phyloP scores from a whole-genome alignment of 2,888 invertebrate genomes.

The Sarcophaga variegata region DNA sequence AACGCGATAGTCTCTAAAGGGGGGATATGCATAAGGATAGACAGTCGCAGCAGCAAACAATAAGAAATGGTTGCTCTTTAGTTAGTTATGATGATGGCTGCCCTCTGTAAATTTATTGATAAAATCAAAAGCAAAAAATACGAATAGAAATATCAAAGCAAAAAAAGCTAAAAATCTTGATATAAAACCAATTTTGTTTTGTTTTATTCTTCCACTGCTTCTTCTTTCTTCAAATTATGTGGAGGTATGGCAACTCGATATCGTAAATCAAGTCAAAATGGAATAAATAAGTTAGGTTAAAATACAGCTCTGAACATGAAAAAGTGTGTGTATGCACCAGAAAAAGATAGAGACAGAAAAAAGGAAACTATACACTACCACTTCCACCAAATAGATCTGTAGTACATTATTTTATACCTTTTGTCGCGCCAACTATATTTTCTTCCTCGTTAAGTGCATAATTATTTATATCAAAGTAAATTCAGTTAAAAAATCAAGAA shows the following conservation, averaged over 20 bases:
- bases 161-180: constrained; percentile 24
- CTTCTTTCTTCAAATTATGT: constrained; percentile 23
- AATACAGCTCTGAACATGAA: constrained; percentile 58
- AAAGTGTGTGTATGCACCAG: constrained; percentile 63
- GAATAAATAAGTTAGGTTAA: constrained; percentile 59
- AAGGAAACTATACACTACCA: constrained; percentile 64
- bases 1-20: constrained; percentile 65
- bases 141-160: constrained; percentile 47
- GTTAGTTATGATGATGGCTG: constrained; percentile 38
- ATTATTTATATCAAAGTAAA: constrained; percentile 40
- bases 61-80: constrained; percentile 39
- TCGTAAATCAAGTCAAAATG: constrained; percentile 13
- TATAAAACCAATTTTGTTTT: constrained; percentile 14
- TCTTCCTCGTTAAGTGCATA: constrained; percentile 46
- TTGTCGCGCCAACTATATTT: constrained; percentile 69
- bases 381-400: constrained; percentile 58
- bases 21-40: constrained; percentile 67
- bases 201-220: constrained; percentile 54
- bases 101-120: constrained; percentile 40
- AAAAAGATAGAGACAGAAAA: constrained; percentile 41
- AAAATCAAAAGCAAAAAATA: constrained; percentile 42
- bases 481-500: constrained; percentile 36
- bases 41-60: constrained; percentile 52
- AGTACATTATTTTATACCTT: constrained; percentile 67
- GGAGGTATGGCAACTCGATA: constrained; percentile 45